Evolutionary conservation across 2,888 invertebrate genomes (phyloP).

Genomic region (Drosophila paracracens): DNA sequence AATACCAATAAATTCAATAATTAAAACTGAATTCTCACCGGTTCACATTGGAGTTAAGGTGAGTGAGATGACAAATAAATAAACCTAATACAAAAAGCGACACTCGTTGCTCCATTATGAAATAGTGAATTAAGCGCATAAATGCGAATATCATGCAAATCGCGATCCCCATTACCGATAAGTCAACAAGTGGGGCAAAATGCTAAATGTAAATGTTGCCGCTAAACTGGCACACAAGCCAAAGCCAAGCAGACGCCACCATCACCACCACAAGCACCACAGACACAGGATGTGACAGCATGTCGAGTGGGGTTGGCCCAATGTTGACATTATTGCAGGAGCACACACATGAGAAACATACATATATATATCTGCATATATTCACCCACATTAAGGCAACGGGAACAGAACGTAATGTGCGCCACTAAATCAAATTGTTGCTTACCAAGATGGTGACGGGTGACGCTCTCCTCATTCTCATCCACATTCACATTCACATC

Average conservation of each 20-base stretch:
- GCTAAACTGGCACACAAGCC: constrained; percentile 52
- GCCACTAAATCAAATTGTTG: constrained; percentile 73
- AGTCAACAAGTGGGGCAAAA: constrained; percentile 73
- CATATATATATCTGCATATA: neutral
- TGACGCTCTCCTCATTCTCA: constrained; percentile 17
- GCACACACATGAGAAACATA: constrained; percentile 19
- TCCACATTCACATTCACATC: constrained; percentile 19
- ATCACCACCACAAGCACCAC: constrained; percentile 30
- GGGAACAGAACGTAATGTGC: constrained; percentile 47
- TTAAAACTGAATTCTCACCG: constrained; percentile 84
- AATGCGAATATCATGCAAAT: constrained; percentile 80
- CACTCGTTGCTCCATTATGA: constrained; percentile 59
- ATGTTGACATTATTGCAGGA: constrained; percentile 77
- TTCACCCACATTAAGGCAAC: constrained; percentile 36
- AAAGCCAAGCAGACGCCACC: constrained; percentile 16
- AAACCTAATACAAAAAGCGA: constrained; percentile 14
- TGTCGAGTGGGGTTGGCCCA: constrained; percentile 57
- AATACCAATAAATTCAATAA: constrained; percentile 85
- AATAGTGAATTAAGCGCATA: constrained; percentile 76
- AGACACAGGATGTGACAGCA: constrained; percentile 61
- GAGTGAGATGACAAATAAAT: constrained; percentile 51
- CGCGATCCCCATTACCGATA: constrained; percentile 46
- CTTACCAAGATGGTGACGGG: constrained; percentile 49
- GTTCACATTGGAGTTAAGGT: constrained; percentile 85
- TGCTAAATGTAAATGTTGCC: constrained; percentile 72